Base-by-base conservation (phyloP, 2,888 invertebrate species). In the Calliphora vomitoria region DNA sequence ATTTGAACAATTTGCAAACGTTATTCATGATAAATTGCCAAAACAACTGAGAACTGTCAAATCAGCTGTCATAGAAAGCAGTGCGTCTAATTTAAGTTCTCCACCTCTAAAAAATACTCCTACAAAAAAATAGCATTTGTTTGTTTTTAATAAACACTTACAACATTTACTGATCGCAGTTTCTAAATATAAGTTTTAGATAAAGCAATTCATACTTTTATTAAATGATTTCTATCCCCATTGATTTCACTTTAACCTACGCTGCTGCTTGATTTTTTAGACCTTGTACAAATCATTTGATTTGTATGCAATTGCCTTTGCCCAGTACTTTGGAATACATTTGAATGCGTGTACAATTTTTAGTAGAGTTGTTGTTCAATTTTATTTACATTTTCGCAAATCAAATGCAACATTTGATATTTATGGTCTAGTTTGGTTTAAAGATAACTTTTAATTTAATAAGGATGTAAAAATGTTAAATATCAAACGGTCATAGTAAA, bases 391-490 rank as follows among this genome's bases (percentile, higher is more conserved):
- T 38, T 62, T 62, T 62, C 35, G 3, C 47, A 62, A 71, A 81
- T 81, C 25, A 62, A 71, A 50, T 64, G 72, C 31, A 50, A 60
- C 79, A 31, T 18, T 71, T 71, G n/a, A 53, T 81, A 71, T 79
- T 79, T 58, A 66, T 79, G 44, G 79, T n/a, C 50, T 41, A 66
- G 53, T 25, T 74, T 58, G 38, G 10, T 55, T 47, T 75, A 47
- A 31, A 62, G n/a, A 75, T 62, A 64, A 62, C 8, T 60, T 62
- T 75, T 50, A 47, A 62, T 62, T 62, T 41, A 47, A 60, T 25
- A 47, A 60, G 25, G 2, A 44, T 60, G 15, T 47, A 68, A 25
- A 68, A 69, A 47, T 25, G 8, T 20, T 55, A 20, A 55, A 11
- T 11, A 20, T 20, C 8, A 4, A 20, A 55, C 10, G 55, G 1